Evolutionary conservation across 2,888 invertebrate genomes (phyloP), one percentile per base, ranked within the genome.

Genomic region (Lepetodrilus schrolli): DNA sequence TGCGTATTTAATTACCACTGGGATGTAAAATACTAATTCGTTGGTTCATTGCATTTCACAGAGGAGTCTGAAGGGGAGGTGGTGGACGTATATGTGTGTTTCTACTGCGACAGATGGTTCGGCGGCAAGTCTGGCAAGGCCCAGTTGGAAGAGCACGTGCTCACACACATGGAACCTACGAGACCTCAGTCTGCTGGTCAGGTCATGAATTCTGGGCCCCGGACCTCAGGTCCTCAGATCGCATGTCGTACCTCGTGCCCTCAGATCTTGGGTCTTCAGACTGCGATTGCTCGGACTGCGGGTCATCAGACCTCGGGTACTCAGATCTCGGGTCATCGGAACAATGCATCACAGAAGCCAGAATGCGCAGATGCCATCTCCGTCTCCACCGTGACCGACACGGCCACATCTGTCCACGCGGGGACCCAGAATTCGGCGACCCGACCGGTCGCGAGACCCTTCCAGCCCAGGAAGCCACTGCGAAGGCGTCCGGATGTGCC

Each of bases 401-500:
- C 8, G 10, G 21, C 37, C 17, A 37, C 21, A 8, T 10, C 8
- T n/a, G 21, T 10, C 17, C 30, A 26, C n/a, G 21, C 20, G 17
- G 17, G 4, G 10, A 48, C 48, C 3, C n/a, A 58, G 30, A 23
- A 17, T 17, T 26, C 26, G 17, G 34, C 30, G 17, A 17, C 17
- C 30, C 68, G 47, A 68, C 47, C 68, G 10, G 47, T 47, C 23
- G 26, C 26, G 26, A 30, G 30, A n/a, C 68, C 43, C 3, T 43
- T 38, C 17, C 47, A 77, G 65, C 76, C 80, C 5, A 74, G n/a
- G 2, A 66, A 43, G 23, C 23, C 72, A 34, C 66, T 66, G 23
- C 26, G 17, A 30, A 58, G 17, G 34, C 58, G 34, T 58, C 26
- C 26, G 13, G 43, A 68, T 5, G 30, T 68, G 5, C 68, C 43